phyloP scores from a whole-genome alignment of 2,113 vertebrate species.

The Barnardius zonarius region DNA sequence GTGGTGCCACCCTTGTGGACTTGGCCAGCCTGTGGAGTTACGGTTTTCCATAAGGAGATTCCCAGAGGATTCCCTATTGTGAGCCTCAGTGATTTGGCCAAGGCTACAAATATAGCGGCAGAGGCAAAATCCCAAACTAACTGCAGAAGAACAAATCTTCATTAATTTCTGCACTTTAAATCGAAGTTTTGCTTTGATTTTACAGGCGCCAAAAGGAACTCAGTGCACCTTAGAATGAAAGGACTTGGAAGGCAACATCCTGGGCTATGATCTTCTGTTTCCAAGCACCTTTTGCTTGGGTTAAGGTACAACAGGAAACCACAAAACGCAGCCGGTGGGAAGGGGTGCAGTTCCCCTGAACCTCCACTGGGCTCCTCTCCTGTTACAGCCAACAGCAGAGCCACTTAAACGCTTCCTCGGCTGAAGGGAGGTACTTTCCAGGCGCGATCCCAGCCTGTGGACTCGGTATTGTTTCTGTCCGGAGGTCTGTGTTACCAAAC shows the following conservation, averaged over 20 bases:
- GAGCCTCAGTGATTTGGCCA: neutral
- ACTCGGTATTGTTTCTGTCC: slow-evolving; percentile 36
- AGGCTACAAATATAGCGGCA: neutral
- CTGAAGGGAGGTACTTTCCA: slow-evolving; percentile 38
- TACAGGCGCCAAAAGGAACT: neutral
- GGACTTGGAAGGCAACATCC: neutral
- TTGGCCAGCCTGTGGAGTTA: rapidly evolving
- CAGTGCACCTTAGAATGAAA: neutral
- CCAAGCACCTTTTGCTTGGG: neutral
- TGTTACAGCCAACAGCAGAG: slow-evolving; percentile 19
- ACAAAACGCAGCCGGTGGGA: neutral
- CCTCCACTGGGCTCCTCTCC: slow-evolving; percentile 61
- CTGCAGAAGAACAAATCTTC: neutral
- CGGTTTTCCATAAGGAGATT: neutral
- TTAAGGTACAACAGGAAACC: neutral
- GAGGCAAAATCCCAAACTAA: neutral
- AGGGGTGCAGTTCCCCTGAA: slow-evolving; percentile 14
- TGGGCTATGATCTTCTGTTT: neutral
- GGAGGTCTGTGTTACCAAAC: slow-evolving; percentile 39
- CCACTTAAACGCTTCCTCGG: neutral
- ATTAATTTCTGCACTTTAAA: neutral
- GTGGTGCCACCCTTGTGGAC: neutral
- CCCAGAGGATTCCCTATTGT: neutral
- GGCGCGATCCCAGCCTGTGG: neutral
- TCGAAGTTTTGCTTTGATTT: neutral